Percentiles rank a stretch among this genome's conserved stretches.
These are phyloP conservation scores for Vulpes ferrilata DNA, from an alignment of 2,113 vertebrate genomes.

Conservation along the genomic window DNA sequence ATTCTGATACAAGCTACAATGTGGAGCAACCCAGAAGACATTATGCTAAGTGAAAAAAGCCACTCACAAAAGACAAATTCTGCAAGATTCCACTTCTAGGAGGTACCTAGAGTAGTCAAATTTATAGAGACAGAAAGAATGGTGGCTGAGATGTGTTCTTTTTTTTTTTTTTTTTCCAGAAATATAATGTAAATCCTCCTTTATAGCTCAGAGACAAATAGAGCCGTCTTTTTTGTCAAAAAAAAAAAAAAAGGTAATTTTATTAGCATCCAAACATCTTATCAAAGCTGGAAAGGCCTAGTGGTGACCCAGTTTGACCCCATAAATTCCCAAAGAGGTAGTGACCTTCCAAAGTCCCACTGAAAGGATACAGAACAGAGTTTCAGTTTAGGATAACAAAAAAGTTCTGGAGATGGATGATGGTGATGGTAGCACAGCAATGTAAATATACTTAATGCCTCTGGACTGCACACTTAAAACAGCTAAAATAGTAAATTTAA, in stretches of 20 bases:
- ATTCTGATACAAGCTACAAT: background rate
- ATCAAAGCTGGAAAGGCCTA: slow-evolving; percentile 12
- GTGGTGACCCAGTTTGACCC: background rate
- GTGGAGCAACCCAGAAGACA: background rate
- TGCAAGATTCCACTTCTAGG: background rate
- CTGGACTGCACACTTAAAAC: background rate
- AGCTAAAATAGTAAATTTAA: background rate
- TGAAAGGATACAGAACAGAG: background rate
- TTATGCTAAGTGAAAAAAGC: background rate
- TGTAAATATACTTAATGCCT: background rate
- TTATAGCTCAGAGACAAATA: slow-evolving; percentile 62
- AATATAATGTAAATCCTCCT: slow-evolving; percentile 65
- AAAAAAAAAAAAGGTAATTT: slow-evolving; percentile 50
- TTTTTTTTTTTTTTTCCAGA: slow-evolving; percentile 32
- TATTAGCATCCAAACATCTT: slow-evolving; percentile 52
- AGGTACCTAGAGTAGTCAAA: background rate
- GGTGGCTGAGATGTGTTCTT: background rate
- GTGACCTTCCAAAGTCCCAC: background rate
- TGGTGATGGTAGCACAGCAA: background rate
- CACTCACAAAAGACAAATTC: background rate
- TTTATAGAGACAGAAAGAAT: background rate
- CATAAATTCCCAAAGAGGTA: background rate
- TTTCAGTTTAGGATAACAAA: background rate
- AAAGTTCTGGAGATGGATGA: background rate
- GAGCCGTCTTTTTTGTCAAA: slow-evolving; percentile 46